Evolutionary conservation across 2,113 vertebrate genomes (phyloP), one percentile per base, ranked within the genome.

Genomic region (Dipodomys ordii): DNA sequence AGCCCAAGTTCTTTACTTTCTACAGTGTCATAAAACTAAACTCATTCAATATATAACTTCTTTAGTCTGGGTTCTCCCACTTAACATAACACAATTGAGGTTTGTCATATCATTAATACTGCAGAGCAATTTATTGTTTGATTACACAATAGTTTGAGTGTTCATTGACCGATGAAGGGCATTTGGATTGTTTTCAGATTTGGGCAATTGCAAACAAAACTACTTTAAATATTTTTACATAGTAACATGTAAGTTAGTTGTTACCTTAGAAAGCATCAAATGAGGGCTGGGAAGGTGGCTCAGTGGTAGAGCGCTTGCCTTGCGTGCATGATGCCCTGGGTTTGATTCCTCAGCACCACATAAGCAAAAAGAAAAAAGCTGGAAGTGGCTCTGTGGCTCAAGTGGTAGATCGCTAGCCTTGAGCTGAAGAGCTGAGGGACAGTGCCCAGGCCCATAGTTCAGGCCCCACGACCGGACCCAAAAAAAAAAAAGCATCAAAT

Each of bases 261-360:
- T 92, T 83, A 35, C 22, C 30, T 89, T 67, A 78, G 20, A 92
- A 82, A 77, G 13, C 69, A 77, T 67, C 85, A 65, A 25, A 82
- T 68, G 20, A 83, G 39, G 39, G 39, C 39, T 39, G 39, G 39
- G 39, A 39, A 39, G 39, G 39, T 39, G 39, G 39, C 39, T 39
- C 5, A 39, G 39, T 39, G 39, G 39, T 39, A 39, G 39, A 39
- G 39, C 5, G 39, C 39, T 39, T 39, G 39, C 39, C 39, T 39
- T 39, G 39, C 39, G 6, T 39, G 39, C 39, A 4, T 39, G 39
- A 39, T 4, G 39, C 39, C 39, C 39, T 39, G 39, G 39, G 39
- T 39, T 39, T 6, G 39, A 6, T 39, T 39, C 39, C 39, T 39
- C 5, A 39, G 39, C 5, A 39, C 39, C 39, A 39, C 39, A 39